Evolutionary conservation across 2,113 vertebrate genomes (phyloP), one percentile per base, ranked within the genome.

Genomic region (Baryphthengus martii): DNA sequence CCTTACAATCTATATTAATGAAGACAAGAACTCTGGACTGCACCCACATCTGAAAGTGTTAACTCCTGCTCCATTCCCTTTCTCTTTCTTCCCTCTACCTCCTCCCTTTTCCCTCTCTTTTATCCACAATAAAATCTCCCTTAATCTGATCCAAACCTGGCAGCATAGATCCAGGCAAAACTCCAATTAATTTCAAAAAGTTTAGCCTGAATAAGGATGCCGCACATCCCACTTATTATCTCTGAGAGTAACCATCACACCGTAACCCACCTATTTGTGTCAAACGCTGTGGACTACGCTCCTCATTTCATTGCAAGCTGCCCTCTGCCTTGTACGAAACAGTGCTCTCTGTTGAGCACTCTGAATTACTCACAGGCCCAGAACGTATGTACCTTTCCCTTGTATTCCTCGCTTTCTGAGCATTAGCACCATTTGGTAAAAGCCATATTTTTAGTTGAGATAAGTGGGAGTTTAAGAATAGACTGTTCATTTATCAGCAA

Each of bases 401-500:
- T 15, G 0, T 10, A 62, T 2, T 39, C 78, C 66, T 50, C 5
- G 31, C 11, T 3, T 20, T 23, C 78, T 21, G 40, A 6, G 42
- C 13, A 1, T 13, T 3, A 10, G 21, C 0, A 67, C 2, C 62
- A 7, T 11, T 45, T 2, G 1, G 53, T 6, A 85, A 66, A 85
- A 90, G 24, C 40, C 11, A 3, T 26, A 66, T 83, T 91, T 74
- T 68, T 44, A 80, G 71, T 53, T 42, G 24, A 31, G 77, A 75
- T 1, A 62, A 42, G 52, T 78, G 71, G 71, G 67, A 92, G 44
- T 74, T 71, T 70, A 75, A 79, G 53, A 89, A 86, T 25, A 77
- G 50, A 21, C 17, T 42, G 44, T 37, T 95, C 47, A 65, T 86
- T 91, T 94, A 78, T 29, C 76, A 79, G 65, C 74, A 91, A 55